Base-by-base conservation (phyloP, 2,797 vertebrate genomes). In the Cirrhinus mrigala region DNA sequence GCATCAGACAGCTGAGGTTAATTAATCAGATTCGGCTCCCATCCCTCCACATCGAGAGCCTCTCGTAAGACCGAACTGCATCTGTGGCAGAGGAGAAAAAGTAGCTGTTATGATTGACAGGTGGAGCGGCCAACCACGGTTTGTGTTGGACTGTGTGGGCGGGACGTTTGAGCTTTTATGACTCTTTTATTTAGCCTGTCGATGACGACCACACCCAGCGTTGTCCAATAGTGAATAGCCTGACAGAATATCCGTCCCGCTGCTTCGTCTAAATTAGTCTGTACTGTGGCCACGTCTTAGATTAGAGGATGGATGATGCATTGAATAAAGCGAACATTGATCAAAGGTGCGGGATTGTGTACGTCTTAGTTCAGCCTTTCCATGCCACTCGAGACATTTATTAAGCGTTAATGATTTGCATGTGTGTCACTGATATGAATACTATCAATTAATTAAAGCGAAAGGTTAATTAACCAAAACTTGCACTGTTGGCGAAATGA, bases 11-110 rank as follows among this genome's bases (percentile, higher is more conserved):
- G 44, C 29, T 74, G 27, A 75, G 84, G 84, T 83, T 85, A 86
- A 83, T 83, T 77, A 60, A 77, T 79, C 80, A 58, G 81, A 80
- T 85, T 86, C 50, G 37, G 29, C 15, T 82, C 73, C 16, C 46
- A 3, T 58, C 52, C 77, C 79, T 71, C 14, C n/a, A 6, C 22
- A 12, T 37, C 75, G 8, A 58, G 75, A 75, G 33, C 44, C 62
- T 54, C 24, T 20, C 12, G 58, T 7, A 33, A 29, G 4, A 66
- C 7, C 0, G 18, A 0, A 48, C 6, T 14, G 20, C 73, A 20
- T 74, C 46, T 85, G 40, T 18, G 56, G 44, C 22, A 16, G 54
- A 48, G 16, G 50, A 18, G 44, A 24, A 60, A 20, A 14, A 33
- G 3, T 6, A 56, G 7, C 14, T n/a, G 10, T 54, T 18, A 1